Evolutionary conservation across 2,888 invertebrate genomes (phyloP), one percentile per base, ranked within the genome.

Genomic region (Drosophila kambysellisi): DNA sequence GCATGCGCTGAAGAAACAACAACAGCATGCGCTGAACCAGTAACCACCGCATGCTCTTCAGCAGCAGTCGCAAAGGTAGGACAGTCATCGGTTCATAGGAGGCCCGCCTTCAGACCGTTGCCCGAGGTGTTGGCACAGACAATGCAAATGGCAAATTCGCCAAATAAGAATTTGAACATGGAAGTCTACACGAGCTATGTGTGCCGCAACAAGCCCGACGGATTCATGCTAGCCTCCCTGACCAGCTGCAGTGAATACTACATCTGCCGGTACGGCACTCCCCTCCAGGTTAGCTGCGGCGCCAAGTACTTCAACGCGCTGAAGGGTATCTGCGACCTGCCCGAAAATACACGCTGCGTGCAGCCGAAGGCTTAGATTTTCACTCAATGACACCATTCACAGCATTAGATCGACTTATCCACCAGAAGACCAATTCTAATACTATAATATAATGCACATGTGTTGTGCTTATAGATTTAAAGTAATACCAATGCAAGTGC

Each of bases 301-400:
- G 25, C 70, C 1, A 83, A 87, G 46, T 88, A 91, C 77, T 91
- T 91, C 76, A 91, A 91, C 30, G 85, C 86, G 0, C 43, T 88
- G 46, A 91, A 84, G 67, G 92, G 91, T 35, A 80, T 81, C 52
- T 91, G 91, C 64, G 92, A 91, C 81, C 74, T 88, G 61, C 92
- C 92, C 7, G 81, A 91, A 66, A 92, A 91, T 37, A 91, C 90
- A 7, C 74, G 79, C 9, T 91, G 91, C 54, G 74, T 82, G 8
- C 91, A 82, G 62, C 77, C 81, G 3, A 15, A 51, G 52, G 73
- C 52, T 29, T 85, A 77, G 43, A 33, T 17, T 20, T 60, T 11
- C 6, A 43, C 8, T 15, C 4, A 46, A 25, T 39, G 62, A 65
- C 32, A 46, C 37, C n/a, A 59, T 54, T 32, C 48, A 53, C 29